A percentile compares a stretch with the other conserved stretches of the same genome.
Conservation (phyloP, 2,888 invertebrate species). For the Tenthredo distinguenda region DNA sequence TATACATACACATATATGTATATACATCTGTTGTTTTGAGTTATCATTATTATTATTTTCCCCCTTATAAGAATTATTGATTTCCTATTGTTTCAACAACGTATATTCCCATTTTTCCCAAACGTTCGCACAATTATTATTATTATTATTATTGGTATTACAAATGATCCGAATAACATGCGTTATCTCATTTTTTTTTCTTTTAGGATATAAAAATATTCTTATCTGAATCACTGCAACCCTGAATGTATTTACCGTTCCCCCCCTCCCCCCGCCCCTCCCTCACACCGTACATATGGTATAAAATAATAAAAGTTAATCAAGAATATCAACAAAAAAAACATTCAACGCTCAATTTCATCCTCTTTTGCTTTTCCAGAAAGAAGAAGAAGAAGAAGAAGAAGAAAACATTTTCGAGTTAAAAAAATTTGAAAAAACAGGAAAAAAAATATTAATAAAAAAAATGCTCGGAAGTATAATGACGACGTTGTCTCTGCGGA, state of each 20-base stretch:
- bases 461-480: slow-evolving; percentile 65
- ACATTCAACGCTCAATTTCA: neutral
- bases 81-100: slow-evolving; percentile 56
- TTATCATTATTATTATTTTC: slow-evolving; percentile 5
- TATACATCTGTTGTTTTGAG: neutral
- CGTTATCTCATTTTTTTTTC: neutral
- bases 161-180: neutral
- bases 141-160: too few relatives aligned
- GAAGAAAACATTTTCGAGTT: neutral
- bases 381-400: neutral
- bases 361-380: neutral
- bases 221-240: neutral
- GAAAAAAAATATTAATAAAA: neutral
- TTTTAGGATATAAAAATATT: neutral
- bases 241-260: too few relatives aligned
- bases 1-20: neutral
- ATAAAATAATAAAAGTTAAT: too few relatives aligned
- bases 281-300: too few relatives aligned
- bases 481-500: slow-evolving; percentile 66
- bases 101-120: too few relatives aligned
- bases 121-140: too few relatives aligned
- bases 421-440: neutral
- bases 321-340: neutral
- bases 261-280: too few relatives aligned
- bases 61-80: slow-evolving; percentile 56